Evolutionary conservation across 1,140 invertebrate genomes (phyloP).

Genomic region (Mycetomoellerius zeteki): DNA sequence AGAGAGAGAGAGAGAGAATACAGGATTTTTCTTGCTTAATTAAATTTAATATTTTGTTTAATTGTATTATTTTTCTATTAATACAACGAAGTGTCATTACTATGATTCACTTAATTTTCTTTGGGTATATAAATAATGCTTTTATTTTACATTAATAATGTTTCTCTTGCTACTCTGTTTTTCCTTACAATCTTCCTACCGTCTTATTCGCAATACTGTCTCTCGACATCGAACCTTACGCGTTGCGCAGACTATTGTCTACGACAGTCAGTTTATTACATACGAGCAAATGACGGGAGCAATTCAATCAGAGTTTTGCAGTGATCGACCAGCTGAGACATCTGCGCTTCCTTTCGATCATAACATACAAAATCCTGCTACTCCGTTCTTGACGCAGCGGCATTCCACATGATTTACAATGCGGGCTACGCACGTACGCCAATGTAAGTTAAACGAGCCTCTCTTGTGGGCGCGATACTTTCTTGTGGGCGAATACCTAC

Average conservation of each 20-base stretch:
- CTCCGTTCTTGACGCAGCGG: slow-evolving; percentile 39
- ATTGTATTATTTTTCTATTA: too few species aligned
- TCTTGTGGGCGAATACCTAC: neutral
- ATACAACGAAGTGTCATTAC: neutral
- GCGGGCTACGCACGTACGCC: slow-evolving; percentile 55
- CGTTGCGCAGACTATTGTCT: slow-evolving; percentile 4
- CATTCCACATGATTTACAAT: slow-evolving; percentile 73
- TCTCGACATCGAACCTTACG: neutral
- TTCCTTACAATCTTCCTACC: neutral
- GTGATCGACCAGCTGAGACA: slow-evolving; percentile 82
- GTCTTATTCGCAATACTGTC: neutral
- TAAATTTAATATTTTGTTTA: too few species aligned
- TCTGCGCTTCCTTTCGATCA: slow-evolving; percentile 48
- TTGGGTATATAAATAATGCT: too few species aligned
- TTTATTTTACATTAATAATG: neutral
- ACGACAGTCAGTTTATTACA: slow-evolving; percentile 68
- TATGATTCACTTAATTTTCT: too few species aligned
- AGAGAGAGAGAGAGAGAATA: too few species aligned
- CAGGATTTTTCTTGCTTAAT: too few species aligned
- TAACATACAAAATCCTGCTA: slow-evolving; percentile 8
- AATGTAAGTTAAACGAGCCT: slow-evolving; percentile 69
- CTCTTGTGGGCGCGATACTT: slow-evolving; percentile 57
- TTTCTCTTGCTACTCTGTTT: neutral
- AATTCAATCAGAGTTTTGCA: slow-evolving; percentile 83
- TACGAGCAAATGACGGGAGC: slow-evolving; percentile 80